Evolutionary conservation across 2,113 vertebrate genomes (phyloP).

Genomic region (human (Homo sapiens)): DNA sequence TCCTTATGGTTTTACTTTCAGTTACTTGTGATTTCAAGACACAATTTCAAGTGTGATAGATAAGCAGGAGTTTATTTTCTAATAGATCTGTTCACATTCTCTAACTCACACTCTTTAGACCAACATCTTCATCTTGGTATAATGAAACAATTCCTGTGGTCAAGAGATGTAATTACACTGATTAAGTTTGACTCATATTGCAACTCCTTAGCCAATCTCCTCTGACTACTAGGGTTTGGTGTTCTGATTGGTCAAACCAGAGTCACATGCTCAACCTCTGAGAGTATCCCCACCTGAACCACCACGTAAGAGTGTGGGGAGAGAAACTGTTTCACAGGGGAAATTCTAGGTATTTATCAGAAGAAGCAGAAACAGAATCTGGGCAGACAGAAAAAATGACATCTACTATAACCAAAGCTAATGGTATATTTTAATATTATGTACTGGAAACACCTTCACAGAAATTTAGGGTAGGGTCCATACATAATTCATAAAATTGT

Average conservation of each 20-base stretch:
- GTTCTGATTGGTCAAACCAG: neutral
- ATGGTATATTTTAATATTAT: neutral
- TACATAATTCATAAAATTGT: neutral
- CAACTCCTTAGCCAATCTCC: neutral
- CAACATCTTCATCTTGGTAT: neutral
- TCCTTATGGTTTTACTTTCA: neutral
- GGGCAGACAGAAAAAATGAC: neutral
- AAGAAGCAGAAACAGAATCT: neutral
- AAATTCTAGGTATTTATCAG: neutral
- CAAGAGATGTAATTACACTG: neutral
- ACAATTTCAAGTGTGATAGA: neutral
- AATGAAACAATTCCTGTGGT: neutral
- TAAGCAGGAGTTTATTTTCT: neutral
- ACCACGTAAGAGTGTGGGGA: neutral
- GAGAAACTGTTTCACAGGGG: neutral
- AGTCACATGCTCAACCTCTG: neutral
- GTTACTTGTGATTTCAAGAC: neutral
- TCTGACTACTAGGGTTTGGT: neutral
- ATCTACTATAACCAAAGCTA: neutral
- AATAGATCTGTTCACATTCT: neutral
- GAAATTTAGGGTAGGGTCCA: neutral
- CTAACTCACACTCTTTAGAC: neutral
- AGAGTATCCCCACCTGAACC: neutral
- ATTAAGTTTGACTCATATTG: neutral
- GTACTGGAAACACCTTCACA: neutral